These are phyloP conservation scores for Poicephalus meyeri DNA, from an alignment of 2,113 vertebrate species.

Conservation along the genomic window DNA sequence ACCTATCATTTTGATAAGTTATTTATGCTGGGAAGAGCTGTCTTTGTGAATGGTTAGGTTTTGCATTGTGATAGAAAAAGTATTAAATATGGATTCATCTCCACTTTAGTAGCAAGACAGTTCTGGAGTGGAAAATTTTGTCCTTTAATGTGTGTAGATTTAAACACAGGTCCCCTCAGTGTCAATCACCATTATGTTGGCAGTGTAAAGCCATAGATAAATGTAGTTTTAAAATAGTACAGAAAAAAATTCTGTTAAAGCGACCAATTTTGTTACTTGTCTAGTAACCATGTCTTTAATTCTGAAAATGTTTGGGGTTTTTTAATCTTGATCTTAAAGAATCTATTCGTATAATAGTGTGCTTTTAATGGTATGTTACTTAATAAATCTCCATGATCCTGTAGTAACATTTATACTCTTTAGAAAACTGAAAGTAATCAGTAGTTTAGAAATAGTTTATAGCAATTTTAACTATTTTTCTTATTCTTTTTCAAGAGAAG, in stretches of 20 bases:
- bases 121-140: background rate
- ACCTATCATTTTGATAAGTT: background rate
- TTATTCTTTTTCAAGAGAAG: slow-evolving; percentile 13
- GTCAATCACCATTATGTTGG: background rate
- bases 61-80: background rate
- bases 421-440: background rate
- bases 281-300: background rate
- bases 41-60: background rate
- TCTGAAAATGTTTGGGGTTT: background rate
- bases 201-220: background rate
- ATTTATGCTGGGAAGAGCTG: background rate
- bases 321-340: background rate
- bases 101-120: background rate
- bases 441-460: background rate
- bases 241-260: background rate
- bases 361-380: background rate
- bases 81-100: background rate
- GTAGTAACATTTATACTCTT: background rate
- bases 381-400: background rate
- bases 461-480: background rate
- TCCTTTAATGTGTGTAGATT: background rate
- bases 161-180: background rate
- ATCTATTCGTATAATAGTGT: background rate
- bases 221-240: background rate
- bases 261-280: background rate